Conservation (phyloP, 2,797 vertebrate species). For the Ambastaia sidthimunki region DNA sequence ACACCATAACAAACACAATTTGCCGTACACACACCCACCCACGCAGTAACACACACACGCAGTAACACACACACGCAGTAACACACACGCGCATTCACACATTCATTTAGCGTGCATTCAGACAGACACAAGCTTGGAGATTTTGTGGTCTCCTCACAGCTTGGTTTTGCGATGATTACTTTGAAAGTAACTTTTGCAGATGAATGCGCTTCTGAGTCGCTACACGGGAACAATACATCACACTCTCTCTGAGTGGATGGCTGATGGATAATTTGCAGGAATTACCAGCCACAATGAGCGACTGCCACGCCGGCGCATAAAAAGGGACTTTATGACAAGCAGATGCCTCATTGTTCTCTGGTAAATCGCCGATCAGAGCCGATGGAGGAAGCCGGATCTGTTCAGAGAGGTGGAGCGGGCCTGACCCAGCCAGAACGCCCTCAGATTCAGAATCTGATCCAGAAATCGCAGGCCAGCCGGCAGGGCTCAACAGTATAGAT, state of each 20-base stretch:
- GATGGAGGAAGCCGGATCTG: background rate
- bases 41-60: conserved; percentile 2
- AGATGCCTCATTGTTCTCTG: conserved; percentile 58
- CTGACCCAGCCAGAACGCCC: background rate
- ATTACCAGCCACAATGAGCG: conserved; percentile 51
- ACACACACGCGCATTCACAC: background rate
- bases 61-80: background rate
- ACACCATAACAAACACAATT: conserved; percentile 42
- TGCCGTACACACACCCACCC: conserved; percentile 28
- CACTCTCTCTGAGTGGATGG: conserved; percentile 21
- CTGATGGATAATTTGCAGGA: conserved; percentile 51
- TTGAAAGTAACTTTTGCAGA: conserved; percentile 36
- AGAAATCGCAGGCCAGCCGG: background rate
- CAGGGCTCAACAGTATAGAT: background rate
- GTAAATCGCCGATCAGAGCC: conserved; percentile 45
- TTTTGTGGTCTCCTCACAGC: conserved; percentile 38
- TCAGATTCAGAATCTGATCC: conserved; percentile 3
- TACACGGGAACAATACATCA: conserved; percentile 42
- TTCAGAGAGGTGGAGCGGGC: background rate
- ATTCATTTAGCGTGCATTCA: conserved; percentile 21
- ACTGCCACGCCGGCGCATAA: conserved; percentile 37
- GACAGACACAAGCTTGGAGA: conserved; percentile 17
- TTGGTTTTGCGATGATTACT: conserved; percentile 38
- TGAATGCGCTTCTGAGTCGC: conserved; percentile 45
- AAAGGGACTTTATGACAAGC: conserved; percentile 47